Evolutionary conservation across 1,140 invertebrate species (phyloP).

Genomic region (Oryctes rhinoceros): DNA sequence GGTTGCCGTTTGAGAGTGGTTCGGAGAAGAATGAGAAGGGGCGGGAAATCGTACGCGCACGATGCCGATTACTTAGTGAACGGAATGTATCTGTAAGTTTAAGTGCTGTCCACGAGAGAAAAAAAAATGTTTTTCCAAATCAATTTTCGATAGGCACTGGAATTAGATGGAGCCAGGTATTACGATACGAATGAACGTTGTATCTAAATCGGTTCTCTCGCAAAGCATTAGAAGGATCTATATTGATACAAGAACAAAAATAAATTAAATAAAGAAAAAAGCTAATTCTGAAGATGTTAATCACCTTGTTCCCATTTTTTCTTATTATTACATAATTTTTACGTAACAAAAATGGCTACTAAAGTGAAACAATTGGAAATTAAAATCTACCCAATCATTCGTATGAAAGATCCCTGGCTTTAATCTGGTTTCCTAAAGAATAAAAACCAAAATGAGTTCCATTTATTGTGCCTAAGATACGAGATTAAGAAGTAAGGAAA

Average conservation of each 20-base stretch:
- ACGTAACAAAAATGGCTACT: no score
- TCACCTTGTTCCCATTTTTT: no score
- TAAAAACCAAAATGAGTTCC: neutral
- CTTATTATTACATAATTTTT: no score
- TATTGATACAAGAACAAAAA: no score
- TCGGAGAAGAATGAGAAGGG: slow-evolving; percentile 74
- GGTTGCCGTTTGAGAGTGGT: slow-evolving; percentile 83
- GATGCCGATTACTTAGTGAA: slow-evolving; percentile 97
- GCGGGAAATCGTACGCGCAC: slow-evolving; percentile 86
- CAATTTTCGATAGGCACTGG: neutral
- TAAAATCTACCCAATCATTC: no score
- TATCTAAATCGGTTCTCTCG: no score
- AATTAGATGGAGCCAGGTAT: neutral
- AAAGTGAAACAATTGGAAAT: no score
- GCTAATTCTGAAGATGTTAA: no score
- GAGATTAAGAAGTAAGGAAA: neutral
- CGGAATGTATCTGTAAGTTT: slow-evolving; percentile 86
- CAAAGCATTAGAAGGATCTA: no score
- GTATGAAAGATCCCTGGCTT: neutral
- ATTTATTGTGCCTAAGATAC: neutral
- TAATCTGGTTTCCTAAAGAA: neutral
- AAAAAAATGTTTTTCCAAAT: neutral
- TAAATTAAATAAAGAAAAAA: no score
- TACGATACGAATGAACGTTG: neutral
- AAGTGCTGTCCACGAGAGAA: neutral